phyloP scores from a whole-genome alignment of 2,888 invertebrate genomes.

The Melinopterus prodromus region DNA sequence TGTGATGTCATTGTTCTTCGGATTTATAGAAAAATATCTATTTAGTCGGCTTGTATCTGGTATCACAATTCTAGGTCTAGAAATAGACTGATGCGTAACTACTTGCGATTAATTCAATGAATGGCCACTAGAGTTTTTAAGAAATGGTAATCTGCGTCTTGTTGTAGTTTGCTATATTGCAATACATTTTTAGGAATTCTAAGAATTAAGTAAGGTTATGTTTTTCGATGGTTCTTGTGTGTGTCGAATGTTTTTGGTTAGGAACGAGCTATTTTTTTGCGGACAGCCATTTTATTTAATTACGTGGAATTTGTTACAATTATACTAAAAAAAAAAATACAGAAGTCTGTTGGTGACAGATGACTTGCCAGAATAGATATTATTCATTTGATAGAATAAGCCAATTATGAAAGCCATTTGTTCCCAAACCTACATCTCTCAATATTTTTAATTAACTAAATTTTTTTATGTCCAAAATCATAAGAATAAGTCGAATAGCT shows the following conservation, averaged over 20 bases:
- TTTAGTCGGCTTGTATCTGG: not conserved
- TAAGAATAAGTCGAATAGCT: no score
- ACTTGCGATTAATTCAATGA: not conserved
- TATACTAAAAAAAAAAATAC: no score
- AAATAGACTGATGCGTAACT: not conserved
- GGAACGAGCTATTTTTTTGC: not conserved
- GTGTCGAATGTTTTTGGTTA: not conserved
- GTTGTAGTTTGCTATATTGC: not conserved
- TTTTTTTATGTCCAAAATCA: no score
- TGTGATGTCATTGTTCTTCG: not conserved
- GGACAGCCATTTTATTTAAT: no score
- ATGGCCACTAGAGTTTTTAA: constrained; percentile 8
- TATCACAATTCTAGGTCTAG: not conserved
- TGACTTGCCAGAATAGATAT: no score
- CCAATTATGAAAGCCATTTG: no score
- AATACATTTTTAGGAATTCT: not conserved
- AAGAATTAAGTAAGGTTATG: not conserved
- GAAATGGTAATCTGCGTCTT: not conserved
- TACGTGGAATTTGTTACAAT: no score
- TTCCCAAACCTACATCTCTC: no score
- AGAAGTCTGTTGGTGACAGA: no score
- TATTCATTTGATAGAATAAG: no score
- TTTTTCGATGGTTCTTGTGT: not conserved
- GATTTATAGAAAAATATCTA: not conserved
- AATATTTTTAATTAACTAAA: no score